These are phyloP conservation scores for Herpetotheres cachinnans DNA, from an alignment of 2,113 vertebrate species.

Conservation along the genomic window DNA sequence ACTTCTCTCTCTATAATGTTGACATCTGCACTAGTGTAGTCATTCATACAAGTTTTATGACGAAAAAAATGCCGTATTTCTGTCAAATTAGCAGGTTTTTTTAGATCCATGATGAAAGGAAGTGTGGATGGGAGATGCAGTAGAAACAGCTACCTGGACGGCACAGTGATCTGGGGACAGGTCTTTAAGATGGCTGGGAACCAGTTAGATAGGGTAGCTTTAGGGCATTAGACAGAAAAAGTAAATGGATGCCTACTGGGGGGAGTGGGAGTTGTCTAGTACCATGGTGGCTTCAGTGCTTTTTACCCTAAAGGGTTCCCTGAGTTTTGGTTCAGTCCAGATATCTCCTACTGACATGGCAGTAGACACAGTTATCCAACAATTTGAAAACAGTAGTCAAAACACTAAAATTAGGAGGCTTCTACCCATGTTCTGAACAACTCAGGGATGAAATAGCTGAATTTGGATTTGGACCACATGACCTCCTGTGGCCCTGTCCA, in stretches of 20 bases:
- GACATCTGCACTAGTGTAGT: background rate
- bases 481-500: background rate
- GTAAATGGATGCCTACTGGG: background rate
- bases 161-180: background rate
- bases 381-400: background rate
- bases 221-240: background rate
- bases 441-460: background rate
- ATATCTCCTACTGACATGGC: background rate
- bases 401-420: background rate
- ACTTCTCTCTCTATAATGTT: background rate
- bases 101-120: background rate
- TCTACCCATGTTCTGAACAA: background rate
- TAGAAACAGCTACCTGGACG: background rate
- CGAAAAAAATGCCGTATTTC: background rate
- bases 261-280: background rate
- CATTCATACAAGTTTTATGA: background rate
- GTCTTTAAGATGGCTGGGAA: background rate
- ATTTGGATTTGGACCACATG: background rate
- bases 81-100: background rate
- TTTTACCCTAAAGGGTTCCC: background rate
- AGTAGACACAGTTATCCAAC: background rate
- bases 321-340: background rate
- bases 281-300: background rate
- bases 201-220: background rate
- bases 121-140: background rate